phyloP scores from a whole-genome alignment of 2,113 vertebrate species.

The Mixornis gularis region DNA sequence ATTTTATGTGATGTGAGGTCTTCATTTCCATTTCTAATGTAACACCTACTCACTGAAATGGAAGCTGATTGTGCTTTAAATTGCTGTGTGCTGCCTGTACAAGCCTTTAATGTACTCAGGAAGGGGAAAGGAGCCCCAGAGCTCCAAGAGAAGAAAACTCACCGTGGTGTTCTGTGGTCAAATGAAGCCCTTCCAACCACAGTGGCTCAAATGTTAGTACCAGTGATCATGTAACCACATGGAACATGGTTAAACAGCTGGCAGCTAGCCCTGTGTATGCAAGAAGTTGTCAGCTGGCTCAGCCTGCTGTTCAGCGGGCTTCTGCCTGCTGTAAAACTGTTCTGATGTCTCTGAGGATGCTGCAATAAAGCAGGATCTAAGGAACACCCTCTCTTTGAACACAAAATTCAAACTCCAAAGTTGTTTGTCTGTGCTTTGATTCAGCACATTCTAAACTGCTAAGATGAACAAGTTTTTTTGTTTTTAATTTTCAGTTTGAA shows the following conservation, averaged over 20 bases:
- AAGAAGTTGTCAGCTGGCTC: neutral
- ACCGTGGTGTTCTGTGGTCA: rapidly evolving
- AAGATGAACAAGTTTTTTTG: neutral
- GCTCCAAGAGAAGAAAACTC: neutral
- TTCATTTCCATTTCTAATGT: neutral
- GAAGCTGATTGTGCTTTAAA: neutral
- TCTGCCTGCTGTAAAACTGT: neutral
- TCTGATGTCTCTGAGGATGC: neutral
- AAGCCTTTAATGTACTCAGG: neutral
- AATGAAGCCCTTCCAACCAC: neutral
- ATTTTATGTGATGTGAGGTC: neutral
- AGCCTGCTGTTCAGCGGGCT: neutral
- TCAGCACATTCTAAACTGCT: neutral
- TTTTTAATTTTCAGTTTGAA: neutral
- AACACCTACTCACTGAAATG: neutral
- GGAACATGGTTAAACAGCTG: neutral
- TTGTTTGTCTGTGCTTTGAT: neutral
- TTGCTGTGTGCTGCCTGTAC: neutral
- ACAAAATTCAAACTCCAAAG: neutral
- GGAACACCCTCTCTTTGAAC: neutral
- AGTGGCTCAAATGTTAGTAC: neutral
- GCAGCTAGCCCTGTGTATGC: neutral
- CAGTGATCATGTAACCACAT: neutral
- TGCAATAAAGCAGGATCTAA: neutral
- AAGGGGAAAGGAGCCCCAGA: neutral